These are phyloP conservation scores for Scartelaos histophorus DNA, from an alignment of 2,113 vertebrate genomes.

Conservation along the genomic window DNA sequence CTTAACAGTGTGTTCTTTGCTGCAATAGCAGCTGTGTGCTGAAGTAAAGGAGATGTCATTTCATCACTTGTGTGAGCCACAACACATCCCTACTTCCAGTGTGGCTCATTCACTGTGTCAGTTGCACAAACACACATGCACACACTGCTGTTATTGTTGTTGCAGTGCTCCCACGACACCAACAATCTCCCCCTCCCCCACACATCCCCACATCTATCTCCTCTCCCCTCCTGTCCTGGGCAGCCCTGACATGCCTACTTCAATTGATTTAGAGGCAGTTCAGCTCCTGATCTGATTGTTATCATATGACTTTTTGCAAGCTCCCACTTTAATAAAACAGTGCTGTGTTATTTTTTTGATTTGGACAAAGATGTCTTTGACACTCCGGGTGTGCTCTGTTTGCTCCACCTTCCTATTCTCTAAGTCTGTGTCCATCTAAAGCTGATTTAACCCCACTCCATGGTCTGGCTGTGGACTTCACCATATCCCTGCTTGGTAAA, in stretches of 20 bases:
- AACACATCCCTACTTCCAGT: constrained; percentile 72
- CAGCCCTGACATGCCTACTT: constrained; percentile 71
- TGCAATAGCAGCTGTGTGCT: constrained; percentile 77
- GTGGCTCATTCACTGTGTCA: constrained; percentile 61
- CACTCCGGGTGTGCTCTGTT: constrained; percentile 7
- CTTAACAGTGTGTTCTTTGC: constrained; percentile 68
- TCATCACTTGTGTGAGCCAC: constrained; percentile 79
- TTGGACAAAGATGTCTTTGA: constrained; percentile 23
- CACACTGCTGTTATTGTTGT: constrained; percentile 81
- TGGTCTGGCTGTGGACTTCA: constrained; percentile 37
- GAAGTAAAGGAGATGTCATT: constrained; percentile 79
- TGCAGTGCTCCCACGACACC: constrained; percentile 79
- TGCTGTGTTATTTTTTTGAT: constrained; percentile 57
- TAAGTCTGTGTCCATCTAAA: constrained; percentile 17
- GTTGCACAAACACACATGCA: constrained; percentile 54
- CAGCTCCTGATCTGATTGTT: constrained; percentile 73
- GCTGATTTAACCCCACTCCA: constrained; percentile 23
- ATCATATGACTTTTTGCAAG: constrained; percentile 68
- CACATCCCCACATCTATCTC: constrained; percentile 70
- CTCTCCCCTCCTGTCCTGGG: constrained; percentile 64
- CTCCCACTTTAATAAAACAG: constrained; percentile 54
- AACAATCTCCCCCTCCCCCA: constrained; percentile 79
- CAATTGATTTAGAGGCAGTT: constrained; percentile 75
- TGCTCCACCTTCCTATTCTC: constrained; percentile 33
- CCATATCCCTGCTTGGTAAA: constrained; percentile 70